These are phyloP conservation scores for Drosophila nannoptera DNA, from an alignment of 1,140 invertebrate genomes.

Conservation along the genomic window DNA sequence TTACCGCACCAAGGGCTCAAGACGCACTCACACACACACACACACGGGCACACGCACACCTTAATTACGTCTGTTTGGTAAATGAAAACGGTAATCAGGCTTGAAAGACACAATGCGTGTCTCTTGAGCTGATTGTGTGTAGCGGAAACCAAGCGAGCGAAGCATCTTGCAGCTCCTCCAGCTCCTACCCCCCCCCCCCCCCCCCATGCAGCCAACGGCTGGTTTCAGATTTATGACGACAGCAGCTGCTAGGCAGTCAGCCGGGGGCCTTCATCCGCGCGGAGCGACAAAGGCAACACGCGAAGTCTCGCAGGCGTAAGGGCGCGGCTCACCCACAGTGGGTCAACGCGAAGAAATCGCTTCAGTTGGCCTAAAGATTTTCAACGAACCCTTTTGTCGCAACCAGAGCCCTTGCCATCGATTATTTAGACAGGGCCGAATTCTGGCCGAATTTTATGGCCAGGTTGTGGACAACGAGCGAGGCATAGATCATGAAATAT, in stretches of 20 bases:
- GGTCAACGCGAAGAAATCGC: not conserved
- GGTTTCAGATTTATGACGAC: conserved; percentile 61
- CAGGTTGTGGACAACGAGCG: no score
- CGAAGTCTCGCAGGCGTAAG: conserved; percentile 11
- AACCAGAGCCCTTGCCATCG: no score
- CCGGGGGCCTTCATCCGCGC: not conserved
- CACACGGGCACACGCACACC: conserved; percentile 41
- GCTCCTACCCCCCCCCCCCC: not conserved
- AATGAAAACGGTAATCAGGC: conserved; percentile 75
- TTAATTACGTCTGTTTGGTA: conserved; percentile 76
- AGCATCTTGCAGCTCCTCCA: not conserved
- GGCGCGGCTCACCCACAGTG: conserved; percentile 18
- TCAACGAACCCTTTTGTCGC: not conserved
- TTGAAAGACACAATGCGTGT: conserved; percentile 70
- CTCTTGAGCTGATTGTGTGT: conserved; percentile 58
- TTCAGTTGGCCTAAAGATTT: not conserved
- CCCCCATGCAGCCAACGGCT: not conserved
- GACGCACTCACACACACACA: conserved; percentile 17
- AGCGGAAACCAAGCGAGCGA: conserved; percentile 21
- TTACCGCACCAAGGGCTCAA: conserved; percentile 26
- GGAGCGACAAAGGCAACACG: not conserved
- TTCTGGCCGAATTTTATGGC: no score
- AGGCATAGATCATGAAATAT: no score
- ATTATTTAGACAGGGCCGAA: no score
- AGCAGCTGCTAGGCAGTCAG: conserved; percentile 57